phyloP scores from a whole-genome alignment of 53 echinoderm and acorn worm genomes.

The Echinarachnius parma region DNA sequence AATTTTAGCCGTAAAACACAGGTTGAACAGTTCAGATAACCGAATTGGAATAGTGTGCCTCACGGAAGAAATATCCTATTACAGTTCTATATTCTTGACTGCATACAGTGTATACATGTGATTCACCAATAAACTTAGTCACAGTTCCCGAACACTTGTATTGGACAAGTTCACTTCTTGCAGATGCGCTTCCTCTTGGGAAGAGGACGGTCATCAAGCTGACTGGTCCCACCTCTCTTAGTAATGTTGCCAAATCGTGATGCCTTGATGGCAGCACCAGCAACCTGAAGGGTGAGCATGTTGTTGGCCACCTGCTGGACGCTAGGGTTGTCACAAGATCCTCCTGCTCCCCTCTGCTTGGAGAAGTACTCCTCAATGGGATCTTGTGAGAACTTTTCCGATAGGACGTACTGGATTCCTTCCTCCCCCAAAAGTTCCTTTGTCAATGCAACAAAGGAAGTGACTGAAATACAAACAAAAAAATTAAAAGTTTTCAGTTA shows the following conservation, averaged over 20 bases:
- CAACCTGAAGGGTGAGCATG: slow-evolving; percentile 3
- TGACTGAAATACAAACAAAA: no score
- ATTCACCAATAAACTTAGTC: no score
- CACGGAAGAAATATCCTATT: no score
- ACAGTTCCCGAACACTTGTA: no score
- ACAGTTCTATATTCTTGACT: no score
- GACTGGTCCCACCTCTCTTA: neutral
- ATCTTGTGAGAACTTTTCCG: slow-evolving; percentile 9
- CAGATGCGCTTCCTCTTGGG: neutral
- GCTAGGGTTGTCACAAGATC: slow-evolving; percentile 9
- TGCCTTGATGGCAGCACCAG: neutral
- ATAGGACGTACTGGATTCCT: slow-evolving; percentile 1
- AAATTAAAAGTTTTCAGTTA: no score
- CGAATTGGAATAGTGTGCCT: no score
- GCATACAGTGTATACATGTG: no score
- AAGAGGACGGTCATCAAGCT: neutral
- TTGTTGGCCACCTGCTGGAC: slow-evolving; percentile 8
- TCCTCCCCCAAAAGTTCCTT: slow-evolving; percentile 5
- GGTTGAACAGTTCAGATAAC: no score
- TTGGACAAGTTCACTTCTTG: neutral
- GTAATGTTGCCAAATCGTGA: neutral
- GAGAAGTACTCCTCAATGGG: slow-evolving; percentile 26
- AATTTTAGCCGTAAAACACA: no score
- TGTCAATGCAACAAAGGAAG: neutral
- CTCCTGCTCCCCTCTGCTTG: slow-evolving; percentile 10